Conservation (phyloP, 2,113 vertebrate genomes). For the Pitta sordida region DNA sequence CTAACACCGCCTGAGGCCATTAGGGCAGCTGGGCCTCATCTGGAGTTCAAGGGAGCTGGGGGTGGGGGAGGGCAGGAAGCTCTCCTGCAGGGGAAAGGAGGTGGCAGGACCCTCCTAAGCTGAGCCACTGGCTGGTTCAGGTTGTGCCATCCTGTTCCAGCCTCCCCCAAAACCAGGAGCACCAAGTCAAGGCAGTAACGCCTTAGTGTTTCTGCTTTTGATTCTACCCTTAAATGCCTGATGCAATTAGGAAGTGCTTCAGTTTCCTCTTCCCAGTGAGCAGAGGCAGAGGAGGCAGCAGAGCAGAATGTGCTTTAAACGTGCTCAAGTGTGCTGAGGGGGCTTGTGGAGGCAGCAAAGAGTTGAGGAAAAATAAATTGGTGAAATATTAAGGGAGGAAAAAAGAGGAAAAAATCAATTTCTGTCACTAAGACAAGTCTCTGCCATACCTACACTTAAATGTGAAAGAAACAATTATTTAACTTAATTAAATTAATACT, state of each 20-base stretch:
- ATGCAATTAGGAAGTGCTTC: not conserved
- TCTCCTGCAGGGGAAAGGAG: not conserved
- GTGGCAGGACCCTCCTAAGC: not conserved
- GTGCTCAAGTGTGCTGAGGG: fast-evolving
- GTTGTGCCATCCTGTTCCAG: not conserved
- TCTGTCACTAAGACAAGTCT: not conserved
- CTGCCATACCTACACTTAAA: not conserved
- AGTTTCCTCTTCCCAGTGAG: not conserved
- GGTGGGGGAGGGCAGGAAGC: not conserved
- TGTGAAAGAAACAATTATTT: not conserved
- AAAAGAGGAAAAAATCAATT: not conserved
- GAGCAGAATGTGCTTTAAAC: fast-evolving
- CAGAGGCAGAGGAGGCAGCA: not conserved
- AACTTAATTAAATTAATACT: not conserved
- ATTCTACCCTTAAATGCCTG: not conserved
- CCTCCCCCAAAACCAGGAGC: not conserved
- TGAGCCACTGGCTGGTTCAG: fast-evolving
- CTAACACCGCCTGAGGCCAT: constrained; percentile 36
- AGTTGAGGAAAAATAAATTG: not conserved
- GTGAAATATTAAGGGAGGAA: not conserved
- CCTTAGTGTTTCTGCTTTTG: not conserved
- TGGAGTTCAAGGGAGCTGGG: not conserved
- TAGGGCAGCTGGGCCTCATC: not conserved
- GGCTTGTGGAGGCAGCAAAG: not conserved
- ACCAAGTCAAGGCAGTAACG: not conserved